Conservation (phyloP, 2,888 invertebrate genomes). For the Mythimna loreyi region DNA sequence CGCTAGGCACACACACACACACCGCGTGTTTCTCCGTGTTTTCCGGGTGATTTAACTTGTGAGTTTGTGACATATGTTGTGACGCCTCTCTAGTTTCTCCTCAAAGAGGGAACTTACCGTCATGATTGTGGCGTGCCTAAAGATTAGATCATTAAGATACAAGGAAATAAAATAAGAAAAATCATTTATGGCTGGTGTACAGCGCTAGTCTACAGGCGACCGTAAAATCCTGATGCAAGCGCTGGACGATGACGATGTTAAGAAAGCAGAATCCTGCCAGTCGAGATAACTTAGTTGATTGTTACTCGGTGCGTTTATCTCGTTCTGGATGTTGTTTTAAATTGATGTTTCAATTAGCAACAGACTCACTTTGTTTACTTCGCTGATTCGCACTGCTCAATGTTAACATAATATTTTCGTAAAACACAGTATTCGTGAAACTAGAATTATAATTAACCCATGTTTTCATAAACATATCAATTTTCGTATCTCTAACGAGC, state of each 20-base stretch:
- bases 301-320: neutral
- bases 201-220: neutral
- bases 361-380: constrained; percentile 16
- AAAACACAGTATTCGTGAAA: constrained; percentile 2
- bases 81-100: too few relatives aligned
- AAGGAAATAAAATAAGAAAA: too few relatives aligned
- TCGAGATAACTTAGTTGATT: neutral
- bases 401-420: constrained; percentile 21
- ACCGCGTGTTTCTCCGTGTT: too few relatives aligned
- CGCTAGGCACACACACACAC: too few relatives aligned
- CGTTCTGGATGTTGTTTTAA: constrained; percentile 5
- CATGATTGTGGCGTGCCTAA: too few relatives aligned
- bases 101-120: too few relatives aligned
- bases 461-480: constrained; percentile 9
- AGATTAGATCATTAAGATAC: too few relatives aligned
- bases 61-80: too few relatives aligned
- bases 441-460: neutral
- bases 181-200: neutral
- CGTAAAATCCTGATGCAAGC: neutral
- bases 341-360: constrained; percentile 16
- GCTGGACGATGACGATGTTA: too few relatives aligned
- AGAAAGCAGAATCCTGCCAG: constrained; percentile 1
- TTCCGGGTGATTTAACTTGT: too few relatives aligned
- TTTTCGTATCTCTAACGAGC: constrained; percentile 10
- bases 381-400: neutral